Evolutionary conservation across 2,797 vertebrate genomes (phyloP).

Genomic region (Falco cherrug): DNA sequence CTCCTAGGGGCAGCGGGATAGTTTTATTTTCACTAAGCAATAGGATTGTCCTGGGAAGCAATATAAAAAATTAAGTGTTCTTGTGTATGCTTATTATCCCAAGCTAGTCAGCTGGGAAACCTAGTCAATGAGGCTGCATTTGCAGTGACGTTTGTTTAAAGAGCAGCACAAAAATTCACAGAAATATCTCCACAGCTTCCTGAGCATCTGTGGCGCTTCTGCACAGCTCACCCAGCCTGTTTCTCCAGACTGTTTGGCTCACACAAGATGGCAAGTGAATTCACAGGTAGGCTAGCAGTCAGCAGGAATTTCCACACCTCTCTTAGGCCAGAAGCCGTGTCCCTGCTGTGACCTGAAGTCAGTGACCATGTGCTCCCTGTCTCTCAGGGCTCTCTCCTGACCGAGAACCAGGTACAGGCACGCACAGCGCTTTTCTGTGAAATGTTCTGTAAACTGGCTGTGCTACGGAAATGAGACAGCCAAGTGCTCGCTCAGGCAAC

Average conservation of each 20-base stretch:
- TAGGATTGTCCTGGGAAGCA: neutral
- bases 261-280: neutral
- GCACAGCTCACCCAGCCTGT: accelerated
- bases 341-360: neutral
- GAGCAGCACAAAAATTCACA: neutral
- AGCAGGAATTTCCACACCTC: neutral
- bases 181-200: neutral
- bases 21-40: neutral
- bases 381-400: neutral
- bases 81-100: neutral
- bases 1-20: neutral
- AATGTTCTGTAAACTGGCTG: neutral
- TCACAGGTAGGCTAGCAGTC: neutral
- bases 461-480: neutral
- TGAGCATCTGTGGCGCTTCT: neutral
- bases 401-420: accelerated
- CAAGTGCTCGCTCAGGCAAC: accelerated
- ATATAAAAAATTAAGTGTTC: neutral
- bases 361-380: neutral
- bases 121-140: neutral
- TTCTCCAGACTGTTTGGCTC: neutral
- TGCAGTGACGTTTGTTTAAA: neutral
- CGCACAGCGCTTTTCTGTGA: neutral
- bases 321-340: neutral
- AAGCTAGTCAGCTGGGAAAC: neutral